phyloP scores from a whole-genome alignment of 2,888 invertebrate genomes.

The Tenthredo scrophulariae region DNA sequence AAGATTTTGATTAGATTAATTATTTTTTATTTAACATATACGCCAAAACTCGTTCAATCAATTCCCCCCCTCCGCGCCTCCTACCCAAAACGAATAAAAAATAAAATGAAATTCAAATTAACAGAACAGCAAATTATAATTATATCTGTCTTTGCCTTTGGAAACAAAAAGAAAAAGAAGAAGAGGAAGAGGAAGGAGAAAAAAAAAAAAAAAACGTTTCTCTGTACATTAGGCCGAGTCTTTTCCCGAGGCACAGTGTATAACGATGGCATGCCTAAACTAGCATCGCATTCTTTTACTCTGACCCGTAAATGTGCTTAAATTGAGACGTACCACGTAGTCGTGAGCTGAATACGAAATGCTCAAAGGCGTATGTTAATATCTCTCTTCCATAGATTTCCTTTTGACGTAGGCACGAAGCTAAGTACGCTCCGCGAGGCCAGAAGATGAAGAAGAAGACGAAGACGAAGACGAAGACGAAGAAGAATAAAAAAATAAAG shows the following conservation, averaged over 20 bases:
- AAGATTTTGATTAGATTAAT: conserved; percentile 16
- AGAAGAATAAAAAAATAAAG: neutral
- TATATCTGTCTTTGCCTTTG: neutral
- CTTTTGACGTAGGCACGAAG: conserved; percentile 36
- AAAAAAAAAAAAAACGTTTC: neutral
- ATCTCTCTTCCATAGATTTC: conserved; percentile 33
- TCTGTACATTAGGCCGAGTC: neutral
- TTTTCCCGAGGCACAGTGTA: conserved; percentile 18
- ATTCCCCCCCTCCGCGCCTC: neutral
- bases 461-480: neutral
- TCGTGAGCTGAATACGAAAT: conserved; percentile 52
- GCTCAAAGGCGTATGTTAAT: conserved; percentile 44
- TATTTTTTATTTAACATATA: neutral
- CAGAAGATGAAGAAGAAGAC: neutral
- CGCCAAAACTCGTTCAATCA: neutral
- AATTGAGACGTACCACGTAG: conserved; percentile 53
- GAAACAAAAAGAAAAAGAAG: neutral
- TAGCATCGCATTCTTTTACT: conserved; percentile 52
- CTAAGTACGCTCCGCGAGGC: conserved; percentile 11
- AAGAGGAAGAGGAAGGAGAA: neutral
- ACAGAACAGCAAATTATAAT: neutral
- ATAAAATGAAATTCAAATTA: neutral
- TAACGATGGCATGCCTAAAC: conserved; percentile 30
- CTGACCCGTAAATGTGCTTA: conserved; percentile 53
- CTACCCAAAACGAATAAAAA: neutral